Evolutionary conservation across 2,888 invertebrate genomes (phyloP).

Genomic region (Phaonia tiefii): DNA sequence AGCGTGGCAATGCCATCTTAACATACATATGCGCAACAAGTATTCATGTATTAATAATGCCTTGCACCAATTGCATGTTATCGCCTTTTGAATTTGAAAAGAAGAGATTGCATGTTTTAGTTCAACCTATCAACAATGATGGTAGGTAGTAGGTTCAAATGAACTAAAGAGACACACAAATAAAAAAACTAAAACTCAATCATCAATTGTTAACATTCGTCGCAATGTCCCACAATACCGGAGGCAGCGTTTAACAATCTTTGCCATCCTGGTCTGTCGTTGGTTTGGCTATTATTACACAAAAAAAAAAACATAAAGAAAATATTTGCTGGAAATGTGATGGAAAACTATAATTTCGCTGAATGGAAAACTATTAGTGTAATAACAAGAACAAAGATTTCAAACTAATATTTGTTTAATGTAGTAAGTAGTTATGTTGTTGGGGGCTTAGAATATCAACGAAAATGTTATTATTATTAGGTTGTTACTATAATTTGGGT

Average conservation of each 20-base stretch:
- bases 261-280: too few species aligned
- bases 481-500: constrained; percentile 39
- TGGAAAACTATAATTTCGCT: constrained; percentile 30
- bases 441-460: not conserved
- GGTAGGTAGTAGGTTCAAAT: too few species aligned
- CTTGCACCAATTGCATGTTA: constrained; percentile 9
- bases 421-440: not conserved
- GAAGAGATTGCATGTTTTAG: constrained; percentile 52
- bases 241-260: too few species aligned
- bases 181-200: constrained; percentile 5
- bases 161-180: not conserved
- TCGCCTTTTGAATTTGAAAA: not conserved
- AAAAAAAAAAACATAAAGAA: not conserved
- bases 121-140: constrained; percentile 31
- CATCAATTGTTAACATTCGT: not conserved
- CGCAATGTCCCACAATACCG: too few species aligned
- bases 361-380: constrained; percentile 45
- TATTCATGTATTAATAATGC: not conserved
- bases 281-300: not conserved
- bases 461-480: constrained; percentile 41
- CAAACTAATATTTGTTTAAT: constrained; percentile 51
- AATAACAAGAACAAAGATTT: constrained; percentile 52
- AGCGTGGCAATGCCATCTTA: not conserved
- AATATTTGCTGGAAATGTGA: not conserved
- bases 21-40: too few species aligned